These are phyloP conservation scores for Gracilinanus agilis DNA, from an alignment of 2,113 vertebrate genomes.

Conservation along the genomic window DNA sequence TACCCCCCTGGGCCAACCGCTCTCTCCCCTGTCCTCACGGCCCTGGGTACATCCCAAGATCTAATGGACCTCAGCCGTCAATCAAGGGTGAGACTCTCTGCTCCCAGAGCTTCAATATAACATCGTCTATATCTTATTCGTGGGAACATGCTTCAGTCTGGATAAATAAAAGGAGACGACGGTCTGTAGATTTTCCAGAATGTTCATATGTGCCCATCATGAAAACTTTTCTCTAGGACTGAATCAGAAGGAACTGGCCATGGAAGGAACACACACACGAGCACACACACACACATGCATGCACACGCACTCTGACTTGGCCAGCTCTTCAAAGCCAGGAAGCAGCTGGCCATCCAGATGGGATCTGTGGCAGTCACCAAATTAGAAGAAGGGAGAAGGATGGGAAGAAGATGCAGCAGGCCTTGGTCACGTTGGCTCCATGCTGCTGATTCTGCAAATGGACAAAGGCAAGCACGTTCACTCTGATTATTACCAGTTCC, in stretches of 20 bases:
- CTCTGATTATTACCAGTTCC: background rate
- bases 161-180: background rate
- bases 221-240: background rate
- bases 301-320: background rate
- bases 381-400: background rate
- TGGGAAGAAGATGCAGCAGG: background rate
- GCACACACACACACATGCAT: background rate
- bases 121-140: background rate
- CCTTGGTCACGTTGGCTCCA: background rate
- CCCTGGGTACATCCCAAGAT: too few species aligned
- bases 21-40: too few species aligned
- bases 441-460: background rate
- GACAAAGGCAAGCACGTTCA: background rate
- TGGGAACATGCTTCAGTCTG: background rate
- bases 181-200: background rate
- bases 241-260: background rate
- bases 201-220: background rate
- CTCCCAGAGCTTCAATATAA: too few species aligned
- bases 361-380: background rate
- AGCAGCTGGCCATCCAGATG: background rate
- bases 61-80: too few species aligned
- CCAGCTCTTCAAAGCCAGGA: background rate
- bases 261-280: background rate
- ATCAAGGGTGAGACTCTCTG: too few species aligned
- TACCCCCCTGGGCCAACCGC: too few species aligned